Percentiles rank a stretch among this genome's conserved stretches.
These are phyloP conservation scores for Ectemnius cavifrons DNA, from an alignment of 2,888 invertebrate genomes.

Conservation along the genomic window DNA sequence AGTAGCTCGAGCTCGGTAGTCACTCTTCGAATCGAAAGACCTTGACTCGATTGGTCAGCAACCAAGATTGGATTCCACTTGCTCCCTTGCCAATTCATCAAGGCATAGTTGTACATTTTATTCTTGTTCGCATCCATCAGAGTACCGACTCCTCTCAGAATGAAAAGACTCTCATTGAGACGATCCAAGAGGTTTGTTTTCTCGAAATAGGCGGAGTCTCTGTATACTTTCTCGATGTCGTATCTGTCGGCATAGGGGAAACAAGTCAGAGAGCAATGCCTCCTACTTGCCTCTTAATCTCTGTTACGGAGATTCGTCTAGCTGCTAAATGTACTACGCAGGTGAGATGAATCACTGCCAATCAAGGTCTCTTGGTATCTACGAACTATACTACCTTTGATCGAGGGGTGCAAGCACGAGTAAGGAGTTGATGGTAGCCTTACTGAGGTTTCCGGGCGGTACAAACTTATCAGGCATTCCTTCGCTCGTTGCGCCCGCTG, in stretches of 20 bases:
- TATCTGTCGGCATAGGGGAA: constrained; percentile 59
- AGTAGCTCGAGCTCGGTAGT: too few species aligned
- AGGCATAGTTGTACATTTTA: constrained; percentile 72
- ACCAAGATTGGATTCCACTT: constrained; percentile 79
- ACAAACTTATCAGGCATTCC: constrained; percentile 32
- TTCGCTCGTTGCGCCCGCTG: constrained; percentile 20
- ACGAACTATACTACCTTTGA: constrained; percentile 64
- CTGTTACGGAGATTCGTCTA: background rate
- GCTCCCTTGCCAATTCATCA: constrained; percentile 69
- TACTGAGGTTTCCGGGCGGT: constrained; percentile 62
- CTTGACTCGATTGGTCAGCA: constrained; percentile 76
- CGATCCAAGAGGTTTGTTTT: constrained; percentile 65
- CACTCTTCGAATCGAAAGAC: constrained; percentile 38
- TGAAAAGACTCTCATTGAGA: constrained; percentile 69
- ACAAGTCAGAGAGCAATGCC: constrained; percentile 6
- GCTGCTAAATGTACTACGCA: background rate
- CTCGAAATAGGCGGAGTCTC: constrained; percentile 66
- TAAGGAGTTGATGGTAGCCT: constrained; percentile 65
- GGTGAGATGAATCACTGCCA: background rate
- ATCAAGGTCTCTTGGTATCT: too few species aligned
- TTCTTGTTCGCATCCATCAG: constrained; percentile 69
- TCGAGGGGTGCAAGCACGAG: constrained; percentile 73
- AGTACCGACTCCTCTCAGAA: constrained; percentile 61
- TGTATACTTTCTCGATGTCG: constrained; percentile 68
- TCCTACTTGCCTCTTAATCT: background rate